Base-by-base conservation (phyloP, 1,140 invertebrate species). In the Schlechtendalia chinensis region DNA sequence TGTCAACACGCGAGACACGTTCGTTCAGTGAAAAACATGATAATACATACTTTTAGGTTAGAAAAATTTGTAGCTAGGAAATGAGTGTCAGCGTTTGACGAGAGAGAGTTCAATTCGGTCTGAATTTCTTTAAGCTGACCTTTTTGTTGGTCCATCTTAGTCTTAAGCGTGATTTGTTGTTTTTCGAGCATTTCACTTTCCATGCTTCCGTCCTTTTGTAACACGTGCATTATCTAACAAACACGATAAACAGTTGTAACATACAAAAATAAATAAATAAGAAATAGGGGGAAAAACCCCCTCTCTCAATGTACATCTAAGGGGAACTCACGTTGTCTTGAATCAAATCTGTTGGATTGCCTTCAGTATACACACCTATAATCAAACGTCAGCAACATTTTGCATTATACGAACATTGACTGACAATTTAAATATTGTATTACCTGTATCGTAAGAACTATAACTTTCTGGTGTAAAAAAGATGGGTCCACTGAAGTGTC, bases 121-220 rank as follows among this genome's bases (percentile, higher is more conserved):
- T 81, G 79, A 6, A 80, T 82, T 50, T 53, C 80, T 29, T 74
- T 59, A 24, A 74, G 67, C 11, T 81, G 81, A 50, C 54, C 81
- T 50, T 71, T 53, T 54, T 81, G 81, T 50, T 47, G 56, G 8
- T 81, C 69, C 54, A 81, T 81, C n/a, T 74, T 74, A 8, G 39
- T 54, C 11, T 81, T 74, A 50, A 81, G 71, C 17, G 71, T 58
- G 19, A 50, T 61, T 17, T 81, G 81, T 17, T 74, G 27, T 27
- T 81, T 39, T 54, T 81, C 50, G 17, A 81, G 59, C 17, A 74
- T 12, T 22, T 63, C 81, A 29, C 71, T 74, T 72, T 74, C 69
- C 27, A 75, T 19, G 19, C 56, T 45, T 0, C 59, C 27, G 4
- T 63, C 45, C 1, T 74, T 39, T 39, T 81, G 29, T n/a, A 71